These are phyloP conservation scores for Tupaia chinensis DNA, from an alignment of 2,113 vertebrate genomes.

Conservation along the genomic window DNA sequence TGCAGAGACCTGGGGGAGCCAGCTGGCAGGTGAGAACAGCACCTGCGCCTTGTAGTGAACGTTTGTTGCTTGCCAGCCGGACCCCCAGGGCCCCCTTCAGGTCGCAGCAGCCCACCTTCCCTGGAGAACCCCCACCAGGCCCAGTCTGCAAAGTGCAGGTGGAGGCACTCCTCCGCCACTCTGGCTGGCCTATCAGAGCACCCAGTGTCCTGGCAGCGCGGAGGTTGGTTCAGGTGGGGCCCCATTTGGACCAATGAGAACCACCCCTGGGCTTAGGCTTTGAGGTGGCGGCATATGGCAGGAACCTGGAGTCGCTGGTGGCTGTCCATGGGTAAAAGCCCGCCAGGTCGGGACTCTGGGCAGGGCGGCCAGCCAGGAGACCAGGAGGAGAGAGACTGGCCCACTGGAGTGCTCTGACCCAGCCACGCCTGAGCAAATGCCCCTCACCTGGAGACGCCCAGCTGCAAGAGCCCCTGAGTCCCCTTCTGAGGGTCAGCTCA, in stretches of 20 bases:
- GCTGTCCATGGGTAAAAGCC: not conserved
- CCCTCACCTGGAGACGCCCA: not conserved
- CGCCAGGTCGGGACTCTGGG: not conserved
- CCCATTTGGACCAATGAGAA: not conserved
- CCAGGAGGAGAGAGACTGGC: not conserved
- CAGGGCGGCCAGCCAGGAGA: not conserved
- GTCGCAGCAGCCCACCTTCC: not conserved
- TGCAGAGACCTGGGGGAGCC: not conserved
- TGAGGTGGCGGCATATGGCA: not conserved
- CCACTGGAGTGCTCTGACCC: not conserved
- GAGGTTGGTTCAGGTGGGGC: not conserved
- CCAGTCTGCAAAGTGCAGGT: not conserved
- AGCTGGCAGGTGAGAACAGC: not conserved
- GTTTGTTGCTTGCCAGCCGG: not conserved
- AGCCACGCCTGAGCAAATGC: not conserved
- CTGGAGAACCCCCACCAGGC: not conserved
- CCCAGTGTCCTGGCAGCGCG: not conserved
- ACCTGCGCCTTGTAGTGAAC: not conserved
- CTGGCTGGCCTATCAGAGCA: not conserved
- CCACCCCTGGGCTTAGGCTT: not conserved
- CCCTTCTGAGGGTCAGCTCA: not conserved
- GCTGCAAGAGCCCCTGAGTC: not conserved
- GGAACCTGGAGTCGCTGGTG: not conserved
- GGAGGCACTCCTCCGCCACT: not conserved
- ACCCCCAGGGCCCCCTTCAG: not conserved